A percentile compares a stretch with the other conserved stretches of the same genome.
Evolutionary conservation across 2,888 invertebrate species (phyloP).

Genomic region (Lithosia quadra): DNA sequence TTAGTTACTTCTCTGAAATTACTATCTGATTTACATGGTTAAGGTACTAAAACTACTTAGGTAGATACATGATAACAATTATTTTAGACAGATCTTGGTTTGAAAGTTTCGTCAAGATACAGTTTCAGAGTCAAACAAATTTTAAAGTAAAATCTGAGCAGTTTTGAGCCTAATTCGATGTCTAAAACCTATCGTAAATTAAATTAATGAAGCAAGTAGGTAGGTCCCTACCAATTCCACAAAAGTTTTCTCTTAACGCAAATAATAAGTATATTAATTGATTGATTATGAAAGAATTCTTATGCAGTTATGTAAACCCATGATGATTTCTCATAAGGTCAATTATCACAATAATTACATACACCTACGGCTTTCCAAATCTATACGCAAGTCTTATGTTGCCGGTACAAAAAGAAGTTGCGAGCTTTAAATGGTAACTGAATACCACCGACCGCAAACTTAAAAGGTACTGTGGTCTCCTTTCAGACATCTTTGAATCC

Average conservation of each 20-base stretch:
- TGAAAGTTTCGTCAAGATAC: background rate
- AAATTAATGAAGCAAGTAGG: background rate
- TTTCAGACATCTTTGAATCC: constrained; percentile 9
- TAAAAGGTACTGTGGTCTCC: constrained; percentile 23
- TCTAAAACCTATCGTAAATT: background rate
- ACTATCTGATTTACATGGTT: constrained; percentile 38
- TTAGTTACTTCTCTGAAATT: constrained; percentile 28
- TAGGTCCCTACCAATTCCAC: background rate
- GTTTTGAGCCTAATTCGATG: background rate
- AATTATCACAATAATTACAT: constrained; percentile 47
- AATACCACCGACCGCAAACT: constrained; percentile 19
- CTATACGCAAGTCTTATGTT: constrained; percentile 23
- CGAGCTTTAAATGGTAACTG: constrained; percentile 17
- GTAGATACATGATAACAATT: background rate
- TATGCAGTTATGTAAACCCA: constrained; percentile 31
- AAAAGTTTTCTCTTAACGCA: background rate
- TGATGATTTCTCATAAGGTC: constrained; percentile 15
- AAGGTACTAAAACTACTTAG: background rate
- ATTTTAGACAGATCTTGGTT: background rate
- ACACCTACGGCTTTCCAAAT: constrained; percentile 26
- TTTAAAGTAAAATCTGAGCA: background rate
- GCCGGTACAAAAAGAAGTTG: constrained; percentile 9
- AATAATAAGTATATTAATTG: too few relatives aligned
- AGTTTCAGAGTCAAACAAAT: background rate
- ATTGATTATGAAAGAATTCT: too few relatives aligned